Evolutionary conservation across 2,113 vertebrate genomes (phyloP), one percentile per base, ranked within the genome.

Genomic region (Elgaria multicarinata): DNA sequence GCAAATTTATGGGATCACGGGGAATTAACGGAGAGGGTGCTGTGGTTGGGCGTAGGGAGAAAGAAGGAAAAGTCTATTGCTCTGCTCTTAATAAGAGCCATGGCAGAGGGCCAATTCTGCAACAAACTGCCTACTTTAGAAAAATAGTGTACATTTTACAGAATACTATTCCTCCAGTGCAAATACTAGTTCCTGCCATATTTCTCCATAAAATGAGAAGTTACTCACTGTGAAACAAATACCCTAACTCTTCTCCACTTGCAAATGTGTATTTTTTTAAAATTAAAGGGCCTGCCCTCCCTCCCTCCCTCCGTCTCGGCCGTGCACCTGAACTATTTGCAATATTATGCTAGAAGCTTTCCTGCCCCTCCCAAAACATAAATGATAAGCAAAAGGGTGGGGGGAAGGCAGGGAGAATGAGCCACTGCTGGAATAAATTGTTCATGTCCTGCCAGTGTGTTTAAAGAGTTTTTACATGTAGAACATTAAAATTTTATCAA

Each of bases 401-500:
- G 12, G 24, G 31, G 33, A 2, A n/a, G 39, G 13, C 3, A 62
- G 31, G 0, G 85, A 92, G 74, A 33, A 86, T n/a, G 31, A 31
- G 9, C n/a, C 12, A 42, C 67, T 91, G 88, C 82, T 89, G 46
- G 18, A 93, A 92, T 94, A 94, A 83, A 90, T 91, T 89, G 71
- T 3, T 77, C 24, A 80, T 3, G 31, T 91, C 74, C 55, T 89
- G 42, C 92, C 92, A 84, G 95, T 91, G 5, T 93, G 78, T 92
- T 97, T 96, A 96, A 89, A 95, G 86, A 94, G 82, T 96, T 96
- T 74, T 94, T 96, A 95, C 93, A 93, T 94, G 92, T 94, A 86
- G 83, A 96, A 91, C 92, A 95, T 96, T 94, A 97, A 96, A 96
- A 94, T 96, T 95, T 96, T 95, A 95, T 93, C 94, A 96, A 84